Base-by-base conservation (phyloP, 2,888 invertebrate species). In the Physocephala rufipes region DNA sequence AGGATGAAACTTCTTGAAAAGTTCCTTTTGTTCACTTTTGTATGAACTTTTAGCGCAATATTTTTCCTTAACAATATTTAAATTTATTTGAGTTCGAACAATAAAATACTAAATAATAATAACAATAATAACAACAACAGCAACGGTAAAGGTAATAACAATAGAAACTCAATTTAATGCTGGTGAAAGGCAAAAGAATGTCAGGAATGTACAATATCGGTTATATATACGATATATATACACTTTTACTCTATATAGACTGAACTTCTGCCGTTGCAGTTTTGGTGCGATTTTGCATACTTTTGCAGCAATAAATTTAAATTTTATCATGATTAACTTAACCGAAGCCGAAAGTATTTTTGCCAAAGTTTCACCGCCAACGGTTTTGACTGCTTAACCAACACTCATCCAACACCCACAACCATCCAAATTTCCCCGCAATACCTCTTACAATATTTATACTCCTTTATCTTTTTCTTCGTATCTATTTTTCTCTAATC, bases 251-350 rank as follows among this genome's bases (percentile, higher is more conserved):
- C 19, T 26, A 55, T 19, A 55, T 26, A 55, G 3, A 26, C 55
- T 49, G 28, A 47, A 21, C 16, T 47, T 12, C 49, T 49, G 28
- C 45, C 21, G 43, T 16, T 47, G 55, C 24, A 24, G 55, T 55
- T 55, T n/a, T 13, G 58, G 12, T 26, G 55, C 62, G 45, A 24
- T 36, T 36, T 58, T 47, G 58, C 67, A 59, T 59, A 49, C 61
- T 61, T 68, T 51, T n/a, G 36, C n/a, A 72, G 73, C 70, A 67
- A 76, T 76, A 76, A 76, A 76, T 76, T 74, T 62, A 64, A 75
- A 76, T 76, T 75, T 76, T 76, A 76, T 76, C 76, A 74, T 76
- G 76, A 76, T 76, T 76, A 75, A 76, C 75, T 71, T 67, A 66
- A 67, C 62, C 36, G 36, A 67, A 71, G 67, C 63, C 61, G 55